These are phyloP conservation scores for Drosophila sp. DNA, from an alignment of 1,140 invertebrate species.

Conservation along the genomic window DNA sequence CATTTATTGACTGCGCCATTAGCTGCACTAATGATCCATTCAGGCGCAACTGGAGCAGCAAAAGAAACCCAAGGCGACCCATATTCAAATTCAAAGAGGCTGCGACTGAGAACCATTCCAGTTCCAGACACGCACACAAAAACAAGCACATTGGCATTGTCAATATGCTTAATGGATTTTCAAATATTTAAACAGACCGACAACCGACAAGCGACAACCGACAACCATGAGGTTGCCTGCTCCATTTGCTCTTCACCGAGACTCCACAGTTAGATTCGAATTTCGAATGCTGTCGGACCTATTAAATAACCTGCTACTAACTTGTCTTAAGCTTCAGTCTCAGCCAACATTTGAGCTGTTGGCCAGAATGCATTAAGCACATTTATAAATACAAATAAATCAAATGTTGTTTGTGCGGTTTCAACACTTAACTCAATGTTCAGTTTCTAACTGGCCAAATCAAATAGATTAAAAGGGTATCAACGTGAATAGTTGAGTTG, in stretches of 20 bases:
- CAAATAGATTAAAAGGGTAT: neutral
- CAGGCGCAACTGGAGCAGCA: conserved; percentile 53
- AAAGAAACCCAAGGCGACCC: conserved; percentile 20
- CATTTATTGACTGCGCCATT: conserved; percentile 81
- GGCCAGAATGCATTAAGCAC: conserved; percentile 61
- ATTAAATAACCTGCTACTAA: conserved; percentile 13
- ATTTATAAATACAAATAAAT: conserved; percentile 69
- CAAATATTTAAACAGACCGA: conserved; percentile 78
- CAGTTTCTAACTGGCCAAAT: neutral
- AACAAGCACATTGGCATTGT: conserved; percentile 69
- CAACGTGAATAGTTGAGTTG: neutral
- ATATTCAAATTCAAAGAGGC: conserved; percentile 34
- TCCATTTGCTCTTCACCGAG: neutral
- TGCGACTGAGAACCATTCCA: conserved; percentile 11
- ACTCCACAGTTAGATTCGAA: neutral
- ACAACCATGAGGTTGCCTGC: conserved; percentile 53
- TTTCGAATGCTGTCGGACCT: neutral
- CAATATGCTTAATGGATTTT: conserved; percentile 84
- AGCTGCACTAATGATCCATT: conserved; percentile 83
- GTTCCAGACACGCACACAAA: conserved; percentile 36
- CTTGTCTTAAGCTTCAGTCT: neutral
- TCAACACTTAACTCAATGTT: neutral
- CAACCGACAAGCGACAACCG: conserved; percentile 37
- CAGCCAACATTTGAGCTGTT: neutral
- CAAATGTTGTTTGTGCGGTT: conserved; percentile 54